Evolutionary conservation across 2,113 vertebrate species (phyloP), one percentile per base, ranked within the genome.

Genomic region (Pleuronectes platessa): DNA sequence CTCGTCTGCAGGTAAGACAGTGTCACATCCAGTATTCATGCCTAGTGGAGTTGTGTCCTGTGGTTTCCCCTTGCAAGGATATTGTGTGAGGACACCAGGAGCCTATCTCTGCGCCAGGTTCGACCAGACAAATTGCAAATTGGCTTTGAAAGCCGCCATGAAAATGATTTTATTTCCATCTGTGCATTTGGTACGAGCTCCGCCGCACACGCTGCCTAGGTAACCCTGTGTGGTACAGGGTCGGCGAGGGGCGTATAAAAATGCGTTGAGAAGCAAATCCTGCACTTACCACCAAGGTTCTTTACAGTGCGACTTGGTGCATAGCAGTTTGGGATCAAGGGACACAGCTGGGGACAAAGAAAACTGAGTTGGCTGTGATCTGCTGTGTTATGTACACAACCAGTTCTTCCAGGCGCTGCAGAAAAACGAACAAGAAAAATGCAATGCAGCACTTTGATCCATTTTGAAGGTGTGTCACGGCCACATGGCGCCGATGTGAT

Each of bases 401-500:
- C 31, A 47, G 62, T 82, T 90, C 77, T 71, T 87, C 76, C 68
- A 82, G 76, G 74, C 40, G 20, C 71, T 68, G 88, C 89, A 79
- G 72, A 78, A 89, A 83, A 67, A 53, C 70, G 1, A 7, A 8
- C 12, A 79, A 81, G 61, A 81, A 89, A 88, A 82, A 76, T 84
- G 84, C 74, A 84, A 67, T 65, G 71, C 87, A 80, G 88, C 88
- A 74, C 71, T 91, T 83, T 82, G 76, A 90, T 84, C 68, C 78
- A 71, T 83, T 88, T 31, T 90, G 24, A 79, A 85, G 81, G 81
- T 81, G 76, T 70, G 82, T 77, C 10, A 6, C 5, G 9, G 77
- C 62, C 70, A 70, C 84, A 78, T 73, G 76, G 53, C 17, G 58
- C 82, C 12, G 9, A 70, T 58, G 61, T 76, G 79, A 70, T 71